A percentile compares a stretch with the other conserved stretches of the same genome.
Conservation (phyloP, 2,888 invertebrate species). For the Hypsopygia costalis region DNA sequence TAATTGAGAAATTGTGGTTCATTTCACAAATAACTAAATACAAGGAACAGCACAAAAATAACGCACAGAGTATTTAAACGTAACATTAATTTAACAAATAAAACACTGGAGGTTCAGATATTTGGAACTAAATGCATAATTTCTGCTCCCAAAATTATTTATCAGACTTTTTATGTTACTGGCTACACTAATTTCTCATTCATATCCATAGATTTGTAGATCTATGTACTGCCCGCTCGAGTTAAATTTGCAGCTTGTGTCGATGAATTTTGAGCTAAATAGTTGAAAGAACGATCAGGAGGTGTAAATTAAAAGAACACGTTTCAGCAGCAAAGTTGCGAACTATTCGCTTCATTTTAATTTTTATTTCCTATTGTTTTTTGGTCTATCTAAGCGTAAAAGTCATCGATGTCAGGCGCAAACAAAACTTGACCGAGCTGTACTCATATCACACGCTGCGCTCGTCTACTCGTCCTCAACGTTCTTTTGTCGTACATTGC, state of each 20-base stretch:
- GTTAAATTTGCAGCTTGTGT: too few species aligned
- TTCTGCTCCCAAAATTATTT: slow-evolving; percentile 10
- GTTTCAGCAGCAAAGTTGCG: too few species aligned
- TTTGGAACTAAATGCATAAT: slow-evolving; percentile 56
- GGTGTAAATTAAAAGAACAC: too few species aligned
- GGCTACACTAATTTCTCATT: slow-evolving; percentile 7
- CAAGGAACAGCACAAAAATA: slow-evolving; percentile 68
- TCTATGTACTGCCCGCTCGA: too few species aligned
- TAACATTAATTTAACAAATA: slow-evolving; percentile 48
- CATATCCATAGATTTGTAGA: neutral
- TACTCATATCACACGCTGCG: slow-evolving; percentile 24
- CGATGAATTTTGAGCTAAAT: too few species aligned
- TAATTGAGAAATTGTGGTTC: slow-evolving; percentile 33
- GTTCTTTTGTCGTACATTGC: slow-evolving; percentile 22
- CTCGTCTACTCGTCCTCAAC: slow-evolving; percentile 17
- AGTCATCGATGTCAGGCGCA: too few species aligned
- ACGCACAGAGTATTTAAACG: slow-evolving; percentile 60
- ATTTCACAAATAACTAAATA: slow-evolving; percentile 59
- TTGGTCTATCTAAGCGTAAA: too few species aligned
- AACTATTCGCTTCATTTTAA: too few species aligned
- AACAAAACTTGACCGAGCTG: too few species aligned
- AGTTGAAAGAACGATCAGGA: too few species aligned
- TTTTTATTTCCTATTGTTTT: too few species aligned
- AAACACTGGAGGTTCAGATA: slow-evolving; percentile 64
- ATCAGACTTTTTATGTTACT: slow-evolving; percentile 8